These are phyloP conservation scores for Melanotaenia duboulayi DNA, from an alignment of 2,113 vertebrate genomes.

Conservation along the genomic window DNA sequence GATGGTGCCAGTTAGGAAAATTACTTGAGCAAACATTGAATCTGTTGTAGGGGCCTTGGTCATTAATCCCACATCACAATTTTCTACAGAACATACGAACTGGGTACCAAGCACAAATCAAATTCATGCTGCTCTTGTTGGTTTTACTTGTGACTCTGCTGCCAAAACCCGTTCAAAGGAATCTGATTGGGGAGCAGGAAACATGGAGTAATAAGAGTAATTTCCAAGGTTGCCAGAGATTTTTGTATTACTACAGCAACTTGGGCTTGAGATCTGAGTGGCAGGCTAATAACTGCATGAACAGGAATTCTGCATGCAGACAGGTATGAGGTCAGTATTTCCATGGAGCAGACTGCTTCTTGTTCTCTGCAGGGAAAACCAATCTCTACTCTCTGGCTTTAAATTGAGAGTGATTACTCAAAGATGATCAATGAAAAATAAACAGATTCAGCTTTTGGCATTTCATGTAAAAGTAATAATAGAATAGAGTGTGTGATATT, in stretches of 20 bases:
- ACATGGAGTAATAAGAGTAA: constrained; percentile 31
- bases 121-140: constrained; percentile 37
- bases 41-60: neutral
- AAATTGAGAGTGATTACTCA: neutral
- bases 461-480: neutral
- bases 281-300: constrained; percentile 37
- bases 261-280: constrained; percentile 55
- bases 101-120: neutral
- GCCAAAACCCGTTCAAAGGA: constrained; percentile 46
- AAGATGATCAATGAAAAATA: neutral
- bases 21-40: neutral
- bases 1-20: neutral
- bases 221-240: constrained; percentile 14
- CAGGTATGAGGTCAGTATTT: constrained; percentile 64
- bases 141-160: constrained; percentile 27
- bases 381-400: constrained; percentile 4
- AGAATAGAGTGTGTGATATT: neutral
- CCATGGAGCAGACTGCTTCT: constrained; percentile 51
- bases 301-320: constrained; percentile 51
- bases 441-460: neutral
- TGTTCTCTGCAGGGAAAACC: constrained; percentile 32
- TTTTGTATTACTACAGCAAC: constrained; percentile 9
- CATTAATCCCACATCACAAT: neutral
- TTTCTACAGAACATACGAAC: neutral
- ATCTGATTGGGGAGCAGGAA: constrained; percentile 64